These are phyloP conservation scores for Cyphomyrus plagiostoma DNA, from an alignment of 2,113 vertebrate species.

Conservation along the genomic window DNA sequence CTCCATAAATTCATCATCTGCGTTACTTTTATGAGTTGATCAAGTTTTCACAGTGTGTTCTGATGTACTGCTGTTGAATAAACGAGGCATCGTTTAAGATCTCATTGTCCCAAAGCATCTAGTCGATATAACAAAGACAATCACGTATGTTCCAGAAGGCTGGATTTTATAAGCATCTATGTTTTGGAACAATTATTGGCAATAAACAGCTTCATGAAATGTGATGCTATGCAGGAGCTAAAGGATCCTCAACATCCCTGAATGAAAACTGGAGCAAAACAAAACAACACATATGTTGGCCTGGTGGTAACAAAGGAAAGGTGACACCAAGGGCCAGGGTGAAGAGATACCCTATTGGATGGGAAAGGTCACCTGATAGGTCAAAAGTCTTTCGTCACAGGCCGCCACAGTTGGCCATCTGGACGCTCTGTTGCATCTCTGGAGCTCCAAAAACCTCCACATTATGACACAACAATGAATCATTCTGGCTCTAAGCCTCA, in stretches of 20 bases:
- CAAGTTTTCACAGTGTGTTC: neutral
- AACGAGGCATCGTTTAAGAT: neutral
- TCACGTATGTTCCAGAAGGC: neutral
- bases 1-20: conserved; percentile 36
- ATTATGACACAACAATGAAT: neutral
- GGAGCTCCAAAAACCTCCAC: neutral
- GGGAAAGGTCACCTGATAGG: neutral
- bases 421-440: neutral
- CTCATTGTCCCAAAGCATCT: neutral
- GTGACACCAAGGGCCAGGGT: neutral
- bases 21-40: conserved; percentile 37
- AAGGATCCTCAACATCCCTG: neutral
- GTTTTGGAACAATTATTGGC: neutral
- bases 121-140: neutral
- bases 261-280: neutral
- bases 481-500: neutral
- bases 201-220: neutral
- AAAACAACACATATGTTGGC: neutral
- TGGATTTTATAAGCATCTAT: neutral
- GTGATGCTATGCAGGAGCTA: neutral
- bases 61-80: neutral
- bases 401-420: neutral
- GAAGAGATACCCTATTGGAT: neutral
- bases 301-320: neutral
- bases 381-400: neutral